phyloP scores from a whole-genome alignment of 2,888 invertebrate genomes.

The Drosophila infuscata region DNA sequence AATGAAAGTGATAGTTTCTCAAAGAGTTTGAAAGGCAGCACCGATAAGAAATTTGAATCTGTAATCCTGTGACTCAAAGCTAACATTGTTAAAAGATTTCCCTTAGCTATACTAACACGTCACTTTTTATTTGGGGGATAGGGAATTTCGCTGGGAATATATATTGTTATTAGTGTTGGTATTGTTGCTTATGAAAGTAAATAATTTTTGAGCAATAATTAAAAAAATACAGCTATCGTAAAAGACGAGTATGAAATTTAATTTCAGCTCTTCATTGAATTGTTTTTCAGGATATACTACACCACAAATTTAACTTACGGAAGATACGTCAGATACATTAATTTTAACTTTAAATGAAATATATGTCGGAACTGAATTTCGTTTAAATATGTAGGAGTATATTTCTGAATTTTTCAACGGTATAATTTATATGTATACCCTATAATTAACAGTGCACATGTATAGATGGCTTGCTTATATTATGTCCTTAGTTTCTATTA shows the following conservation, averaged over 20 bases:
- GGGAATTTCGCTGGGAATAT: too few relatives aligned
- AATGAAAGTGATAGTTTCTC: neutral
- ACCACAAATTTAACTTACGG: too few relatives aligned
- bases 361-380: neutral
- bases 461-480: too few relatives aligned
- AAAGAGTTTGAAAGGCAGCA: neutral
- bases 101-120: neutral
- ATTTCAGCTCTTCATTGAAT: neutral
- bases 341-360: neutral
- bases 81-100: neutral
- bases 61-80: neutral
- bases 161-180: too few relatives aligned
- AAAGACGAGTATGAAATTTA: neutral
- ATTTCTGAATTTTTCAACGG: neutral
- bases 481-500: neutral
- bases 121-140: neutral
- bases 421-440: neutral
- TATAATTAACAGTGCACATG: neutral
- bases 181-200: too few relatives aligned
- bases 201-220: neutral
- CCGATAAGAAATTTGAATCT: neutral
- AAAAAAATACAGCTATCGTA: neutral
- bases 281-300: neutral
- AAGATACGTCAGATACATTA: too few relatives aligned
- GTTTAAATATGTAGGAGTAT: neutral